Evolutionary conservation across 2,888 invertebrate species (phyloP), one percentile per base, ranked within the genome.

Genomic region (Serrognathus titanus): DNA sequence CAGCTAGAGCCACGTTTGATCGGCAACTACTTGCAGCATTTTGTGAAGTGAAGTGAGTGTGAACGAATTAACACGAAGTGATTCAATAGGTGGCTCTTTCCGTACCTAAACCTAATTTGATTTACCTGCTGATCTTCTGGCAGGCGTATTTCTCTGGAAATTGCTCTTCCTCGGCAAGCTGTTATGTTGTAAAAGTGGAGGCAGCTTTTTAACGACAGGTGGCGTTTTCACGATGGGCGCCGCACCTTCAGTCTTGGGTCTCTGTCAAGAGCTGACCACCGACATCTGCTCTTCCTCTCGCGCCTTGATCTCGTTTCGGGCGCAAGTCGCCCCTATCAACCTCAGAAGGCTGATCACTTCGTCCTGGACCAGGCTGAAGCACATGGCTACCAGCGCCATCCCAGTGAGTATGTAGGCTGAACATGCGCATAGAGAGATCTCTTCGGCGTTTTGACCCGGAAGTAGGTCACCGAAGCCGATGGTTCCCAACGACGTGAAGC

Each of bases 371-470:
- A 92, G 80, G 75, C 90, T 91, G 78, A 92, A 92, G 76, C 92
- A 92, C 88, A 90, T 92, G 38, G 92, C 92, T 48, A 92, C 86
- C 60, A 92, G 83, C 11, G 90, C 92, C 85, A 93, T 90, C 46
- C 92, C 92, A 36, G 91, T 84, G 58, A 92, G 78, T 57, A 92
- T 92, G 72, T 92, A 93, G 5, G 88, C 84, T 43, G 91, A 89
- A 66, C 91, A 90, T 51, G 87, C 85, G 65, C 89, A 89, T 13
- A 92, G 79, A 1, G 91, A 89, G 31, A 90, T 75, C 64, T 89
- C 88, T 77, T 71, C 78, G 7, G 77, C 73, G 70, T 69, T 80
- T 74, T 83, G 80, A 16, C 87, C 87, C 0, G 92, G 92, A 53
- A 87, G 82, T 62, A 92, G 76, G 69, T 91, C 88, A 1, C 92